A percentile compares a stretch with the other conserved stretches of the same genome.
Evolutionary conservation across 2,888 invertebrate genomes (phyloP).

Genomic region (Tetragonula carbonaria): DNA sequence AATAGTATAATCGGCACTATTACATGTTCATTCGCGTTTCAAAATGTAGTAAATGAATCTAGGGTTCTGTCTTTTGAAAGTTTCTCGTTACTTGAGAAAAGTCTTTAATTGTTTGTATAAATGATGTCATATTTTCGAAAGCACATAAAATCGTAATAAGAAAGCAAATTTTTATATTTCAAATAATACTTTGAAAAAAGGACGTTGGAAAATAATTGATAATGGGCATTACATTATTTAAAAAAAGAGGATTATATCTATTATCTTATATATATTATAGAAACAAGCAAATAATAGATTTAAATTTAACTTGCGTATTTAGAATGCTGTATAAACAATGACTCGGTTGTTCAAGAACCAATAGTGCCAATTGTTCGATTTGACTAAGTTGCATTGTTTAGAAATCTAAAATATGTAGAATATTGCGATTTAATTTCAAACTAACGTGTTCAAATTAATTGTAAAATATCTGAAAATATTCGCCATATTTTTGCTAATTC

Average conservation of each 20-base stretch:
- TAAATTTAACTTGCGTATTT: neutral
- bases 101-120: too few species aligned
- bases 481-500: neutral
- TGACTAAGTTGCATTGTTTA: neutral
- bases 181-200: neutral
- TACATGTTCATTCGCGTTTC: neutral
- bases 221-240: neutral
- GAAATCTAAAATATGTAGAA: neutral
- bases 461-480: too few species aligned
- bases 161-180: too few species aligned
- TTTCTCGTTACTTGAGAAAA: neutral
- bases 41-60: neutral
- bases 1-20: neutral
- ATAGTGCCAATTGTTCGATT: slow-evolving; percentile 10
- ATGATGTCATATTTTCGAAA: too few species aligned
- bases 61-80: neutral
- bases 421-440: neutral
- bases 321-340: neutral
- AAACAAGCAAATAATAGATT: neutral
- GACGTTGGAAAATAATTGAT: neutral
- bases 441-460: too few species aligned
- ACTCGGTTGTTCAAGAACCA: neutral
- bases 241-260: too few species aligned
- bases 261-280: neutral
- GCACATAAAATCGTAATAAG: too few species aligned